phyloP scores from a whole-genome alignment of 2,888 invertebrate species.

The Thecocarcelia acutangulata region DNA sequence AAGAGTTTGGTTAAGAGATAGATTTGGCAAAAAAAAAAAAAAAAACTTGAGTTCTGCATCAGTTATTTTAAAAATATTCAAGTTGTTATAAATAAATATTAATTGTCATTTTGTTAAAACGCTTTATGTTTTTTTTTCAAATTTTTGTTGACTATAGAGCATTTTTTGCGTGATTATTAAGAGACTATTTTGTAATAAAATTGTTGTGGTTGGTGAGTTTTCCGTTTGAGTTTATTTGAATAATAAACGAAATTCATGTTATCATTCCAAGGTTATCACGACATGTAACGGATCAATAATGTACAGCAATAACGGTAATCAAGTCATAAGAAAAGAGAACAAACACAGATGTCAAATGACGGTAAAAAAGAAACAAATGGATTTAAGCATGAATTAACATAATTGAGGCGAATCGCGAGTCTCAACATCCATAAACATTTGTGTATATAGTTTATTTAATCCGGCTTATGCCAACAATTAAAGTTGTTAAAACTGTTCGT shows the following conservation, averaged over 20 bases:
- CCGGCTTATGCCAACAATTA: neutral
- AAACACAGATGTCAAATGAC: slow-evolving; percentile 52
- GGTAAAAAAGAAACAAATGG: slow-evolving; percentile 19
- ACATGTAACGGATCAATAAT: slow-evolving; percentile 76
- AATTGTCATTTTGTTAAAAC: slow-evolving; percentile 37
- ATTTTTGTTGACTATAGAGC: slow-evolving; percentile 4
- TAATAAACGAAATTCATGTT: slow-evolving; percentile 66
- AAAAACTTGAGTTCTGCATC: slow-evolving; percentile 52
- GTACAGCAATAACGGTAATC: slow-evolving; percentile 36
- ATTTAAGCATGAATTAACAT: slow-evolving; percentile 60
- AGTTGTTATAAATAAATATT: slow-evolving; percentile 26
- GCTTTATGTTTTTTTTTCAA: too few species aligned
- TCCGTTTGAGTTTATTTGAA: slow-evolving; percentile 38
- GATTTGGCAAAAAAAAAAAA: slow-evolving; percentile 11
- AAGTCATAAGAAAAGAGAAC: slow-evolving; percentile 24
- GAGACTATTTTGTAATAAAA: slow-evolving; percentile 42
- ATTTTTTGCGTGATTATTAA: neutral
- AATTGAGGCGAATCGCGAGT: slow-evolving; percentile 47
- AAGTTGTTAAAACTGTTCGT: neutral
- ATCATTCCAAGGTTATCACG: slow-evolving; percentile 78
- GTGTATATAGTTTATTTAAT: neutral
- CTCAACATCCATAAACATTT: neutral
- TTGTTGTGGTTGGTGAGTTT: slow-evolving; percentile 34
- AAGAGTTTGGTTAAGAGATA: slow-evolving; percentile 7
- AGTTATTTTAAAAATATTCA: slow-evolving; percentile 22